phyloP scores from a whole-genome alignment of 2,797 vertebrate species.

The Neosilurus hyrtlii region DNA sequence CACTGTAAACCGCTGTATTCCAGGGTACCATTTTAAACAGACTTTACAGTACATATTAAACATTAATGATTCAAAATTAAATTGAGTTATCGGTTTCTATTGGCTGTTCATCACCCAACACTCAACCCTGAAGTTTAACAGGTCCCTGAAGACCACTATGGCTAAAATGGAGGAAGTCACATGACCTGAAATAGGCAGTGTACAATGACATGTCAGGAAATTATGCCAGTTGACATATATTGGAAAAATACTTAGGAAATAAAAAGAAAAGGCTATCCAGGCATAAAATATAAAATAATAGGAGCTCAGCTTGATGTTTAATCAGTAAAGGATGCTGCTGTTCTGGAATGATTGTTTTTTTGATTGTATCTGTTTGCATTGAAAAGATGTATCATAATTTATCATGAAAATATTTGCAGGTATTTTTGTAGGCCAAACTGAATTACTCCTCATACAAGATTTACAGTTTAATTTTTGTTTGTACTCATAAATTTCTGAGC shows the following conservation, averaged over 20 bases:
- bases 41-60: not conserved
- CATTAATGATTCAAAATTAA: not conserved
- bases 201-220: not conserved
- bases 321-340: not conserved
- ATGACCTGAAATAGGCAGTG: not conserved
- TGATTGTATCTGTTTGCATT: not conserved
- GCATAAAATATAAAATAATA: not conserved
- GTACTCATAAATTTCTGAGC: not conserved
- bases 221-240: not conserved
- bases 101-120: not conserved
- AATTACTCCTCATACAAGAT: not conserved
- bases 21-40: not conserved
- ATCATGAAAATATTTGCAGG: not conserved
- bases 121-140: not conserved
- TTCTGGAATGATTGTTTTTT: not conserved
- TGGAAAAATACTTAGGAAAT: not conserved
- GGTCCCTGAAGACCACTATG: not conserved
- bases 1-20: not conserved
- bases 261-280: not conserved
- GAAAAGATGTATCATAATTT: not conserved
- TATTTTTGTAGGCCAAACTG: not conserved
- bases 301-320: not conserved
- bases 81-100: not conserved
- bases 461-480: not conserved
- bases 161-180: no score